phyloP scores from a whole-genome alignment of 2,797 vertebrate species.

The Jordanella pulchra region DNA sequence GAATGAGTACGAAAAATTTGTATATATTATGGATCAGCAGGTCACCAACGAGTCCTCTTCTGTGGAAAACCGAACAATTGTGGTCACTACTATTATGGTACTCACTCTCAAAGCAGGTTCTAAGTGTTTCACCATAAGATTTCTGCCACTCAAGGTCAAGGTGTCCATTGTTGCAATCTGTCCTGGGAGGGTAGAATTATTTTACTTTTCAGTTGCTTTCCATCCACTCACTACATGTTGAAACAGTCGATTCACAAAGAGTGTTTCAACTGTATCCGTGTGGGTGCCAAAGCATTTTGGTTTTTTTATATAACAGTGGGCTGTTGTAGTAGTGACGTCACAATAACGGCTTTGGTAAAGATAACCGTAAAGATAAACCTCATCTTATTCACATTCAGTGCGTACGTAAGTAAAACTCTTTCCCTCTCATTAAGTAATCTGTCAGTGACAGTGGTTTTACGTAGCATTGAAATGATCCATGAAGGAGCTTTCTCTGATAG shows the following conservation, averaged over 20 bases:
- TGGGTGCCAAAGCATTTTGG: constrained; percentile 85
- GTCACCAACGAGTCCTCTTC: constrained; percentile 93
- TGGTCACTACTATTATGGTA: constrained; percentile 99
- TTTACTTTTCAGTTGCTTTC: constrained; percentile 82
- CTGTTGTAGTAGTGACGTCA: constrained; percentile 87
- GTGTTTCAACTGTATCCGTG: constrained; percentile 87
- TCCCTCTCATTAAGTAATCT: constrained; percentile 77
- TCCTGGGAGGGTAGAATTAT: constrained; percentile 84
- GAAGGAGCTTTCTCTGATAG: not conserved
- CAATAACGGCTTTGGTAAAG: constrained; percentile 85
- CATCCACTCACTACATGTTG: constrained; percentile 87
- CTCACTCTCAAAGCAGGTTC: constrained; percentile 82
- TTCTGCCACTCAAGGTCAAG: constrained; percentile 85
- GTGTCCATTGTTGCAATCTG: constrained; percentile 83
- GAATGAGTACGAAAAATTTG: constrained; percentile 98
- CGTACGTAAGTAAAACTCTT: constrained; percentile 81
- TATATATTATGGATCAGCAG: constrained; percentile 91
- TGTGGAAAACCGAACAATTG: constrained; percentile 98
- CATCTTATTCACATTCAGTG: constrained; percentile 72
- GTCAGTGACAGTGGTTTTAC: constrained; percentile 58
- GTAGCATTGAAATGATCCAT: constrained; percentile 52
- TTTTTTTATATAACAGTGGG: constrained; percentile 80
- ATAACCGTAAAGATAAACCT: constrained; percentile 61
- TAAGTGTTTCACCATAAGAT: constrained; percentile 79
- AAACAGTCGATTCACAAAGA: constrained; percentile 83